phyloP scores from a whole-genome alignment of 2,113 vertebrate species.

The Ameiurus melas region DNA sequence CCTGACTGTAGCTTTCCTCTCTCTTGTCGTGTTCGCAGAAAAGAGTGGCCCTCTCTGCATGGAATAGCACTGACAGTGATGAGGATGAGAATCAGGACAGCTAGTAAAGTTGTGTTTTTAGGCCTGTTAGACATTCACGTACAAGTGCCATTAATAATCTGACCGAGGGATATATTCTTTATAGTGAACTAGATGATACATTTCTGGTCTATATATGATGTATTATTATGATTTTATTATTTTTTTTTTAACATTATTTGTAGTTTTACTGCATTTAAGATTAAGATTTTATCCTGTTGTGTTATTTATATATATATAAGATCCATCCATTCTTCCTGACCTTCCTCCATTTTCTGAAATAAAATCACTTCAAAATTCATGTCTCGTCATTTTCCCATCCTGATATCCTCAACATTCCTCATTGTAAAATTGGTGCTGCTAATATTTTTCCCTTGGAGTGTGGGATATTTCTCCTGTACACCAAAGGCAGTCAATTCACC shows the following conservation, averaged over 20 bases:
- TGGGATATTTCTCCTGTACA: neutral
- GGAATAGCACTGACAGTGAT: conserved; percentile 78
- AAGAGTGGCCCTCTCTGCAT: conserved; percentile 79
- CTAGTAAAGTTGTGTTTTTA: conserved; percentile 55
- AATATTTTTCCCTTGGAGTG: neutral
- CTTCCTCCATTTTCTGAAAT: conserved; percentile 60
- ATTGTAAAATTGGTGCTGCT: neutral
- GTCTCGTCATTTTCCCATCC: conserved; percentile 36
- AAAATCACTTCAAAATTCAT: conserved; percentile 59
- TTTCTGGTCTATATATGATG: conserved; percentile 24
- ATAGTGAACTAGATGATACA: neutral
- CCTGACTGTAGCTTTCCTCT: conserved; percentile 62
- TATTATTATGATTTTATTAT: conserved; percentile 28
- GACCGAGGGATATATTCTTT: neutral
- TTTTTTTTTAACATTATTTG: conserved; percentile 4
- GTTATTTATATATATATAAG: neutral
- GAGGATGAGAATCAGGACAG: conserved; percentile 75
- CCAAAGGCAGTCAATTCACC: neutral
- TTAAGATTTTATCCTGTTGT: neutral
- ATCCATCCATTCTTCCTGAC: neutral
- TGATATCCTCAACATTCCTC: conserved; percentile 6
- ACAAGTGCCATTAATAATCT: neutral
- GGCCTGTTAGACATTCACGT: neutral
- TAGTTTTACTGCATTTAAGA: conserved; percentile 11
- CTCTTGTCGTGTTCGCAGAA: conserved; percentile 87